Percentiles rank a stretch among this genome's conserved stretches.
Conservation (phyloP, 2,888 invertebrate genomes). For the Cephus rjabovi region DNA sequence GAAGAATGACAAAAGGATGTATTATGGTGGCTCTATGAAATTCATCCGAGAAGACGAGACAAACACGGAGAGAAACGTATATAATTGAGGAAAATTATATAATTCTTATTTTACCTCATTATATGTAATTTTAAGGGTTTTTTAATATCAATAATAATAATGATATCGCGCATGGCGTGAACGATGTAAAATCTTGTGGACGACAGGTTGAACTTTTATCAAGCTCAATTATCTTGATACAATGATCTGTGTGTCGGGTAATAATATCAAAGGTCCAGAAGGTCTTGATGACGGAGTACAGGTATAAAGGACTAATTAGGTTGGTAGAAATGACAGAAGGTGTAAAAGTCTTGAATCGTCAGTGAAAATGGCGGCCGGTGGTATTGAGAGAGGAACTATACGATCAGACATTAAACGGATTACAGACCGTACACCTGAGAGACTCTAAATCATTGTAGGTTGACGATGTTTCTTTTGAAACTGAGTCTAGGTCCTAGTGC, state of each 20-base stretch:
- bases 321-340: background rate
- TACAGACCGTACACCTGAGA: background rate
- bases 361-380: background rate
- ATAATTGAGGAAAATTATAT: background rate
- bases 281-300: background rate
- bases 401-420: background rate
- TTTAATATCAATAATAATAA: background rate
- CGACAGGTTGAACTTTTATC: background rate
- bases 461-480: conserved; percentile 4
- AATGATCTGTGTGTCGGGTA: background rate
- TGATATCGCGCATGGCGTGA: background rate
- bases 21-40: background rate
- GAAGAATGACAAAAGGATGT: background rate
- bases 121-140: background rate
- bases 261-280: background rate
- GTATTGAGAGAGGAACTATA: background rate
- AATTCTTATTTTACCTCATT: background rate
- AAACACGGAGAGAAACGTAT: background rate
- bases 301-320: conserved; percentile 2
- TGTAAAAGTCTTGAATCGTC: background rate
- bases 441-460: conserved; percentile 1
- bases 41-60: background rate
- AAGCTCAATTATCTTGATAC: background rate
- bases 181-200: background rate
- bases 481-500: background rate